phyloP scores from a whole-genome alignment of 2,113 vertebrate genomes.

The Zonotrichia leucophrys region DNA sequence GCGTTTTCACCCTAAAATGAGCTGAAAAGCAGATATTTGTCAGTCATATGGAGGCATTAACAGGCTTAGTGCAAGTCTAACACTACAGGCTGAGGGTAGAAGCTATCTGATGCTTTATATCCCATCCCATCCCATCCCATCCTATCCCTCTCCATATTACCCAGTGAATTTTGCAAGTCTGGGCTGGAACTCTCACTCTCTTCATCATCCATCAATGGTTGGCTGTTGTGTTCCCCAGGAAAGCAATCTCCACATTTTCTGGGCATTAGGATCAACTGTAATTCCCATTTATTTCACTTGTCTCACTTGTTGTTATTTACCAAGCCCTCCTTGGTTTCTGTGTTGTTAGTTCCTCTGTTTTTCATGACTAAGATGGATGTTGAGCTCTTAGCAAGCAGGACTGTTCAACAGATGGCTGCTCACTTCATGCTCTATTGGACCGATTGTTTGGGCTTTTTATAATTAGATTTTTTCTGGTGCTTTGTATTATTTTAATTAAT shows the following conservation, averaged over 20 bases:
- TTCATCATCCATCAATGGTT: neutral
- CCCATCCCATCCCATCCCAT: neutral
- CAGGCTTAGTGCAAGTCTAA: neutral
- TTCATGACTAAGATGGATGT: neutral
- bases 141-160: neutral
- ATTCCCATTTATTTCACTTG: neutral
- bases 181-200: neutral
- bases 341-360: conserved; percentile 4
- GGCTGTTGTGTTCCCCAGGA: neutral
- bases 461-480: conserved; percentile 54
- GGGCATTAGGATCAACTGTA: neutral
- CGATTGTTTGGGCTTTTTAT: conserved; percentile 44
- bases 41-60: neutral
- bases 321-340: neutral
- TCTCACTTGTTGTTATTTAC: neutral
- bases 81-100: neutral
- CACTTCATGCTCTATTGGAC: conserved; percentile 49
- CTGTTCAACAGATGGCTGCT: conserved; percentile 56
- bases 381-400: conserved; percentile 22
- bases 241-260: neutral
- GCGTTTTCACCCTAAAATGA: neutral
- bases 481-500: conserved; percentile 66
- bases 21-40: neutral
- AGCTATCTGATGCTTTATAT: fast-evolving
- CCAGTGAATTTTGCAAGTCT: neutral